Evolutionary conservation across 2,888 invertebrate species (phyloP).

Genomic region (Drosophila flavopinicola): DNA sequence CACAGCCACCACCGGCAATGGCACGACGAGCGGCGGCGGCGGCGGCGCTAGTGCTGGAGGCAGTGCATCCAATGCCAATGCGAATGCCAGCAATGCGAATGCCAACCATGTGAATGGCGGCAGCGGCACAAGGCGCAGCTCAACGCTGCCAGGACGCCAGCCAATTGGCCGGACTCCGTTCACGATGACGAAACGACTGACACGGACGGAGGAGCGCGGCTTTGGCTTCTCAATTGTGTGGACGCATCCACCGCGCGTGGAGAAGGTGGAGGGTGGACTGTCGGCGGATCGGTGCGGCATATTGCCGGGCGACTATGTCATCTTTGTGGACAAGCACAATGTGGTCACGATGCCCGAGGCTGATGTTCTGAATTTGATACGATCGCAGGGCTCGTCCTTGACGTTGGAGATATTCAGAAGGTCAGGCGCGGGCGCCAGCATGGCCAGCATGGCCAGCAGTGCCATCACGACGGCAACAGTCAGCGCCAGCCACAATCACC

Average conservation of each 20-base stretch:
- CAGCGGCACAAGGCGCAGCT: conserved; percentile 47
- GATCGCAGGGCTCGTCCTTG: conserved; percentile 89
- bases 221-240: conserved; percentile 95
- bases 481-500: conserved; percentile 19
- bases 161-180: conserved; percentile 91
- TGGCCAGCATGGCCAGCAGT: conserved; percentile 33
- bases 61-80: conserved; percentile 42
- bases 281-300: conserved; percentile 94
- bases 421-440: conserved; percentile 79
- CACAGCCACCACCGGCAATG: conserved; percentile 22
- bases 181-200: conserved; percentile 89
- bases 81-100: conserved; percentile 85
- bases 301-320: conserved; percentile 93
- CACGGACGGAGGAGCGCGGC: conserved; percentile 86
- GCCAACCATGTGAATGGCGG: conserved; percentile 85
- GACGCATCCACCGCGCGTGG: conserved; percentile 94
- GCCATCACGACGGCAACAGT: conserved; percentile 30
- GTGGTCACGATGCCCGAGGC: conserved; percentile 93
- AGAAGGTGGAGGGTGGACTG: conserved; percentile 91
- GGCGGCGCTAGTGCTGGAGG: conserved; percentile 8
- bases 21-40: not conserved
- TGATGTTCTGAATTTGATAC: conserved; percentile 87
- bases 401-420: conserved; percentile 89
- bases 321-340: conserved; percentile 94
- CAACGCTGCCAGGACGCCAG: conserved; percentile 56